Conservation (phyloP, 2,888 invertebrate genomes). For the Coleophora flavipennella region DNA sequence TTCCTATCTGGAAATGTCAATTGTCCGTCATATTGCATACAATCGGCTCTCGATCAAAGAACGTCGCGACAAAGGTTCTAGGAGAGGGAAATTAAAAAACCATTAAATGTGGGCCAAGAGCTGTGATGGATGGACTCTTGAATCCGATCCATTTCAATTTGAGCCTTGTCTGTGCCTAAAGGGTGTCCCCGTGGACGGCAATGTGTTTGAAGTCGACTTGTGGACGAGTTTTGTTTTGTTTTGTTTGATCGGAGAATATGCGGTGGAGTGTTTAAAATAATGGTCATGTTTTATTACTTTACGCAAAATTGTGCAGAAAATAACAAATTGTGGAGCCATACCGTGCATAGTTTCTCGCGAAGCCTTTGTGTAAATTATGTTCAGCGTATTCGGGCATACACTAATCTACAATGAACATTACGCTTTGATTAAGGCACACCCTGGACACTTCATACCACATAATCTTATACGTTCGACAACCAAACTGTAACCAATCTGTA, state of each 20-base stretch:
- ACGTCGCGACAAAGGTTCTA: slow-evolving; percentile 38
- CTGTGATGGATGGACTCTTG: slow-evolving; percentile 65
- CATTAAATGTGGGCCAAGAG: slow-evolving; percentile 60
- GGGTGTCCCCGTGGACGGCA: slow-evolving; percentile 60
- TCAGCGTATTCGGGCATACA: too few relatives aligned
- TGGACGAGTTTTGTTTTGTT: slow-evolving; percentile 27
- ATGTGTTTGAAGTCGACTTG: slow-evolving; percentile 41
- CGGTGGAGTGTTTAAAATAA: not conserved
- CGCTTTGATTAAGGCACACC: too few relatives aligned
- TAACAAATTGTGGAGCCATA: too few relatives aligned
- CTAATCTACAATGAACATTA: too few relatives aligned
- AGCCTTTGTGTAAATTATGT: too few relatives aligned
- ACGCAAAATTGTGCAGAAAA: too few relatives aligned
- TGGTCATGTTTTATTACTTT: not conserved
- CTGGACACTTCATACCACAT: too few relatives aligned
- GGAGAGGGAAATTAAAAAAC: slow-evolving; percentile 67
- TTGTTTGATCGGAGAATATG: not conserved
- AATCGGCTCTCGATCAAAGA: slow-evolving; percentile 53
- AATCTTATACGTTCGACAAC: too few relatives aligned
- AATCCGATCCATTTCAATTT: slow-evolving; percentile 70
- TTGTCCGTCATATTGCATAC: slow-evolving; percentile 59
- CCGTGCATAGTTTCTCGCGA: too few relatives aligned
- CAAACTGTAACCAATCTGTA: too few relatives aligned
- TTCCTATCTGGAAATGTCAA: slow-evolving; percentile 47
- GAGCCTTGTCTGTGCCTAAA: slow-evolving; percentile 46